These are phyloP conservation scores for Pteronura brasiliensis DNA, from an alignment of 2,113 vertebrate genomes.

Conservation along the genomic window DNA sequence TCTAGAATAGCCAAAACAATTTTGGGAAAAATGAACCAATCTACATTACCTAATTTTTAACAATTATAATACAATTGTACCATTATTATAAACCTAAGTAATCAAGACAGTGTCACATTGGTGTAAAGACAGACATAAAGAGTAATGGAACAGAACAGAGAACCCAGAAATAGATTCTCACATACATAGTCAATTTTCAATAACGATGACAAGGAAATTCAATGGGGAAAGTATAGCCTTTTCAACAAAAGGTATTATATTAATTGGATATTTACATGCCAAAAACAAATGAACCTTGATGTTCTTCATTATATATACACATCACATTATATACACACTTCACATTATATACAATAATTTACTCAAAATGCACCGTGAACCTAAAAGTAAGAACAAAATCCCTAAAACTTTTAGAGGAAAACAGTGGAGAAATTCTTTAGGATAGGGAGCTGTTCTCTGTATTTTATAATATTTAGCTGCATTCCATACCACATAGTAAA, in stretches of 20 bases:
- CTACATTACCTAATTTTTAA: background rate
- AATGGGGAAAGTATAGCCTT: background rate
- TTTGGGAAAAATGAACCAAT: background rate
- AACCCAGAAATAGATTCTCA: background rate
- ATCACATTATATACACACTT: too few species aligned
- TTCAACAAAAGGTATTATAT: background rate
- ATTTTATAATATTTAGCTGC: background rate
- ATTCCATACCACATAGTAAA: background rate
- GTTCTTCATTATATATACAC: background rate
- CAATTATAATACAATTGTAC: background rate
- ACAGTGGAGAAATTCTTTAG: background rate
- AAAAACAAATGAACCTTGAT: background rate
- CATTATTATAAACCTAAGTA: background rate
- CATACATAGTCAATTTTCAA: background rate
- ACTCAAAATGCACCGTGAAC: background rate
- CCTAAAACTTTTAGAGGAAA: background rate
- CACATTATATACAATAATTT: background rate
- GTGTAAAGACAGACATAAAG: background rate
- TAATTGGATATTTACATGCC: background rate
- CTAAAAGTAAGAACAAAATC: background rate
- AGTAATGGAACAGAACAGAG: background rate
- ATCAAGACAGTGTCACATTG: background rate
- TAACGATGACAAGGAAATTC: background rate
- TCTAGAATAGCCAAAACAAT: background rate
- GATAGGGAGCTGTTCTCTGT: background rate